Conservation (phyloP, 2,888 invertebrate species). For the Oligia strigilis region DNA sequence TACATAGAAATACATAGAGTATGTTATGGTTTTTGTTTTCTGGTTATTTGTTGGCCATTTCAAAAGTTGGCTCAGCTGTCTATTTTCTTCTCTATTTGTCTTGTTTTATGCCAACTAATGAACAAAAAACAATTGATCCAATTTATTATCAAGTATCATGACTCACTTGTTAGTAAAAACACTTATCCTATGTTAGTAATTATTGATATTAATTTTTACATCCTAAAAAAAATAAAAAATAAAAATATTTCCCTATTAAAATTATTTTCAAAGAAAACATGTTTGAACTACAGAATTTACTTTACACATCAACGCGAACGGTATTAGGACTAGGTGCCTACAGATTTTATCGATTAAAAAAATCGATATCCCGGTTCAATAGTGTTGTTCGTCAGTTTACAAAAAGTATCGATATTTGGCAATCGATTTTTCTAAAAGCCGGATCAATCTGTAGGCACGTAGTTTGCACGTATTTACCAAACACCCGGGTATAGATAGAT, state of each 20-base stretch:
- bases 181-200: too few relatives aligned
- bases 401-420: constrained; percentile 14
- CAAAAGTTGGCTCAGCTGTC: not conserved
- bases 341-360: constrained; percentile 7
- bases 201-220: too few relatives aligned
- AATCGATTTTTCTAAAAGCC: not conserved
- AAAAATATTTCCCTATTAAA: not conserved
- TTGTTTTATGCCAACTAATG: not conserved
- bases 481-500: constrained; percentile 44
- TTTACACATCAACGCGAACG: not conserved
- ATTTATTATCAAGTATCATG: too few relatives aligned
- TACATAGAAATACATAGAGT: not conserved
- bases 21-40: too few relatives aligned
- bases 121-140: not conserved
- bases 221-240: too few relatives aligned
- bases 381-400: not conserved
- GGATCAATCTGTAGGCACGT: constrained; percentile 27
- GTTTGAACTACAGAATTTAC: not conserved
- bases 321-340: constrained; percentile 8
- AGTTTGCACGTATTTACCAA: constrained; percentile 53
- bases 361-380: constrained; percentile 12
- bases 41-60: not conserved
- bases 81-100: not conserved
- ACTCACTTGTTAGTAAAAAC: too few relatives aligned
- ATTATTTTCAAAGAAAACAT: not conserved